phyloP scores from a whole-genome alignment of 1,140 invertebrate species.

The Trachelipus rathkii region DNA sequence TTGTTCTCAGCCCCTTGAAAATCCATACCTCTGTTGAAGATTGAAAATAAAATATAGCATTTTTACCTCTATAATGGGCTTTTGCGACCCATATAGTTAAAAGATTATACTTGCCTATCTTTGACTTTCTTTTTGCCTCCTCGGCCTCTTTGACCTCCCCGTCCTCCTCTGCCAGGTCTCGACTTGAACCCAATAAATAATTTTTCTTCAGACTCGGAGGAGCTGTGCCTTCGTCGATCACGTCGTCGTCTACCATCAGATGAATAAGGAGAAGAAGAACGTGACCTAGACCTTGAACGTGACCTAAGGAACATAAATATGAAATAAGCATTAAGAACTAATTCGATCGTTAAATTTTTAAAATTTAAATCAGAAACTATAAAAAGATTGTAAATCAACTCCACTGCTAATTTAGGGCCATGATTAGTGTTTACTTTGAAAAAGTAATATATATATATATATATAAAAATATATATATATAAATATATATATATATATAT shows the following conservation, averaged over 20 bases:
- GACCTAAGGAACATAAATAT: slow-evolving; percentile 31
- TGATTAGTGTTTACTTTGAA: too few species aligned
- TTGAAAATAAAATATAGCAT: too few species aligned
- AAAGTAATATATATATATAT: too few species aligned
- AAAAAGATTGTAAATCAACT: too few species aligned
- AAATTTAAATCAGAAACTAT: too few species aligned
- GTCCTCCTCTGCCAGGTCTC: slow-evolving; percentile 29
- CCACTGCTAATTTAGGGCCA: too few species aligned
- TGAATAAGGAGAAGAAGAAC: slow-evolving; percentile 55
- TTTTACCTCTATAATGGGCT: too few species aligned
- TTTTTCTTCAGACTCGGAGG: slow-evolving; percentile 48
- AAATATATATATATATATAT: too few species aligned
- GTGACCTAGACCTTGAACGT: slow-evolving; percentile 51
- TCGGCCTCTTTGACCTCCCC: slow-evolving; percentile 28
- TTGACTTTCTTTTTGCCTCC: slow-evolving; percentile 32
- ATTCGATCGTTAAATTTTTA: too few species aligned
- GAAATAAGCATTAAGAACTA: too few species aligned
- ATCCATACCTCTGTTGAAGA: too few species aligned
- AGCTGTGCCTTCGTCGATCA: slow-evolving; percentile 28
- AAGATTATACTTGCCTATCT: slow-evolving; percentile 28
- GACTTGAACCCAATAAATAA: slow-evolving; percentile 49
- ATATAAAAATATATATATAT: too few species aligned
- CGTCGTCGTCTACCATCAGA: slow-evolving; percentile 28
- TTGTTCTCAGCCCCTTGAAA: not conserved
- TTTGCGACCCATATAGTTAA: not conserved